Base-by-base conservation (phyloP, 2,113 vertebrate genomes). In the Gallinago media region DNA sequence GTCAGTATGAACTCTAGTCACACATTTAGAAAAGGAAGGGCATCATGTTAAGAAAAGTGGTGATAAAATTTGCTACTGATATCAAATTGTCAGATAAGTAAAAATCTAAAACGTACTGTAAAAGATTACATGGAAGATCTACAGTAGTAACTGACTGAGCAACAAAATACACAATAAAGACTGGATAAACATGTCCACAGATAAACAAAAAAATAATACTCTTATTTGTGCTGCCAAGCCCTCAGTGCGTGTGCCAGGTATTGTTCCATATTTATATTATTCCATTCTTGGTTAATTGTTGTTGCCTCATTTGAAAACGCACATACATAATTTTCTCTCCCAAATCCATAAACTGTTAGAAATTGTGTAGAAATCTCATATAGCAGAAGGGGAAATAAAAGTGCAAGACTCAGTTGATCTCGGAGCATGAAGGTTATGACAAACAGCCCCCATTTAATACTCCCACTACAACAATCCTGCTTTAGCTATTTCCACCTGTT, bases 311-410 rank as follows among this genome's bases (percentile, higher is more conserved):
- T 61, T n/a, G 4, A 4, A 47, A 49, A 61, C 8, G 7, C 16
- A 44, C 19, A 19, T 13, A 9, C 0, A 0, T 29, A 13, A 10
- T 31, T 40, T 15, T 34, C 25, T 7, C 23, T 31, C 7, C 16
- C 7, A 19, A 52, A 46, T 32, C n/a, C 44, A 71, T 15, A 56
- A 74, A 40, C 36, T 58, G 32, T 32, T 58, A 52, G 21, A 90
- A 89, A 70, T 9, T 13, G 19, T 12, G 22, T 11, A 47, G 42
- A 55, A 79, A 72, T 68, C 66, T 78, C 40, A 58, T 27, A 62
- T 1, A 52, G 72, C 61, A 56, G 23, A 83, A 31, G 5, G 12
- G 9, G 62, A 91, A 73, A 50, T 50, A 62, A 3, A 90, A 88
- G 20, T 11, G 32, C 71, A 62, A 46, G 44, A 49, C 10, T 54